Evolutionary conservation across 1,140 invertebrate genomes (phyloP).

Genomic region (Papilio polyxenes): DNA sequence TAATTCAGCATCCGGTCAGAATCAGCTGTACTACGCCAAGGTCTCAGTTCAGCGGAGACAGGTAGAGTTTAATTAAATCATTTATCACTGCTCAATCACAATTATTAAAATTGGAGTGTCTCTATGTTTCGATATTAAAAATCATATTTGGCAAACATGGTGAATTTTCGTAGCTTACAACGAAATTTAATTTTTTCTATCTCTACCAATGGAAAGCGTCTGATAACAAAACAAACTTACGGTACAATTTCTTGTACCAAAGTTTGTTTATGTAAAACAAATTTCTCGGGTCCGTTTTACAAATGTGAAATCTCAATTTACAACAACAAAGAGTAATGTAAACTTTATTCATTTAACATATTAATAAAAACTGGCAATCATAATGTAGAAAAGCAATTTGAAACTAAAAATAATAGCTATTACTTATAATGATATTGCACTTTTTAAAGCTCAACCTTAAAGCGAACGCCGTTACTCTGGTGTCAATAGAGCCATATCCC

Average conservation of each 20-base stretch:
- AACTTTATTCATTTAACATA: not conserved
- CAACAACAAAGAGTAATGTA: not conserved
- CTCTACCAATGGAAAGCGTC: too few species aligned
- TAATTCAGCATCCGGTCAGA: slow-evolving; percentile 6
- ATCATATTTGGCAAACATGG: too few species aligned
- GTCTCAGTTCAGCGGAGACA: slow-evolving; percentile 7
- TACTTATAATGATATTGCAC: slow-evolving; percentile 11
- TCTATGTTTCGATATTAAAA: too few species aligned
- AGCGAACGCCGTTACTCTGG: not conserved
- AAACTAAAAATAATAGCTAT: not conserved
- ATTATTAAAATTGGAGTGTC: too few species aligned
- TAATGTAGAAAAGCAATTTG: slow-evolving; percentile 3
- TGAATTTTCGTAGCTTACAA: too few species aligned
- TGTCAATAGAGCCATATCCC: slow-evolving; percentile 1
- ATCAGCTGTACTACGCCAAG: slow-evolving; percentile 15
- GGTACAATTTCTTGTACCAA: too few species aligned
- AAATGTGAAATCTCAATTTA: not conserved
- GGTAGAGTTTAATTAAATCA: not conserved
- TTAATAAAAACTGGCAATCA: slow-evolving; percentile 6
- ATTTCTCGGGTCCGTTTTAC: too few species aligned
- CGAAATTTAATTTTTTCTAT: too few species aligned
- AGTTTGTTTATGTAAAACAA: too few species aligned
- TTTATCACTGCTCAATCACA: not conserved
- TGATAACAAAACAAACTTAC: too few species aligned
- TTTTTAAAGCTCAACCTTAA: slow-evolving; percentile 14